A percentile compares a stretch with the other conserved stretches of the same genome.
phyloP scores from a whole-genome alignment of 2,113 vertebrate species.

The Diphyllodes magnificus region DNA sequence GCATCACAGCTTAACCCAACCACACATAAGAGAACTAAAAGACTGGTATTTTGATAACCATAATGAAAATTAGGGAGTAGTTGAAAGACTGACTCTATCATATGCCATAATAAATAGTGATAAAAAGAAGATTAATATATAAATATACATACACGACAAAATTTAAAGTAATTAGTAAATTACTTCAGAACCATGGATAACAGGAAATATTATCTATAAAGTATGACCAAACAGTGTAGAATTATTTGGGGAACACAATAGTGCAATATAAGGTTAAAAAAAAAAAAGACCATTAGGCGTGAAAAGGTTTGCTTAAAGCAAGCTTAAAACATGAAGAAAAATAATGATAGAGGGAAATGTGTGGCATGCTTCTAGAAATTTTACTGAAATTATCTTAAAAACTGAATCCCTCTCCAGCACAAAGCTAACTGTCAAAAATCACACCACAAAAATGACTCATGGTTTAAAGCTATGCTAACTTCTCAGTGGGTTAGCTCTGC shows the following conservation, averaged over 20 bases:
- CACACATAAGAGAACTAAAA: not conserved
- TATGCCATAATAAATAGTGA: not conserved
- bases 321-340: not conserved
- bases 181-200: not conserved
- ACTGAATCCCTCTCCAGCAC: not conserved
- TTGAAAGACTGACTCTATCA: not conserved
- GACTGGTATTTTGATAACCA: not conserved
- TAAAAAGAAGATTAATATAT: not conserved
- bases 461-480: not conserved
- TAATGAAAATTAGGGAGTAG: not conserved
- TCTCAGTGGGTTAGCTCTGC: not conserved
- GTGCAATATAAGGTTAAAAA: not conserved
- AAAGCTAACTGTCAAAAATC: not conserved
- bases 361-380: not conserved
- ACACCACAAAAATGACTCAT: not conserved
- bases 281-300: not conserved
- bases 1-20: not conserved
- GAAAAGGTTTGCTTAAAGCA: not conserved
- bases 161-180: not conserved
- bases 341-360: not conserved
- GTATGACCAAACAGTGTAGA: not conserved
- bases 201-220: not conserved
- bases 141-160: not conserved
- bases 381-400: not conserved
- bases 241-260: not conserved